These are phyloP conservation scores for Zaprionus davidi DNA, from an alignment of 1,140 invertebrate genomes.

Conservation along the genomic window DNA sequence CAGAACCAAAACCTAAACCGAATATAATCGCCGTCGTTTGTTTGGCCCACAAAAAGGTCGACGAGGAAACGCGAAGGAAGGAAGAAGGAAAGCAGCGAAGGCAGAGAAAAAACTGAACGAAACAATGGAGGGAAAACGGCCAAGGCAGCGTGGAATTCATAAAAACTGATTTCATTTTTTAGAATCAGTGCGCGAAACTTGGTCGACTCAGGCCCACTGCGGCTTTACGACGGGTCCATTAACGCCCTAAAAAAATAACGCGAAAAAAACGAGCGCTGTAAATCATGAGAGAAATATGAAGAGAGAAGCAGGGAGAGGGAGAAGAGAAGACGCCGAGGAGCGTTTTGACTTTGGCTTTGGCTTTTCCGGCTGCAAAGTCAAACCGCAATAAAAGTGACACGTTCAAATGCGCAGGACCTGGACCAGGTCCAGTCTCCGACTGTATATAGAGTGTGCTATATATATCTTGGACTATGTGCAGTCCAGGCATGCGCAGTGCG, in stretches of 20 bases:
- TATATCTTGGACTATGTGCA: not conserved
- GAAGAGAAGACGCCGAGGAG: not conserved
- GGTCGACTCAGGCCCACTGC: constrained; percentile 49
- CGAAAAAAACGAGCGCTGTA: constrained; percentile 78
- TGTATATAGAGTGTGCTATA: constrained; percentile 6
- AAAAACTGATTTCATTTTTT: constrained; percentile 84
- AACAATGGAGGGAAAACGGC: constrained; percentile 30
- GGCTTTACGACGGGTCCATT: constrained; percentile 75
- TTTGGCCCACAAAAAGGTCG: constrained; percentile 58
- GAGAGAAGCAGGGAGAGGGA: not conserved
- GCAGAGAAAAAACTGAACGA: constrained; percentile 29
- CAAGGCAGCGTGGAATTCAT: constrained; percentile 54
- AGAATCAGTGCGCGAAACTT: constrained; percentile 81
- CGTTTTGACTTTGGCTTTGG: not conserved
- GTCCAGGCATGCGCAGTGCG: constrained; percentile 27
- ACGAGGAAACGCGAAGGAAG: constrained; percentile 23
- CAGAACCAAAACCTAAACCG: constrained; percentile 65
- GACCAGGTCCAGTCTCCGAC: not conserved
- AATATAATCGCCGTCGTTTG: constrained; percentile 66
- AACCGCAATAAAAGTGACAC: constrained; percentile 84
- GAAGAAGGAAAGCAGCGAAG: constrained; percentile 22
- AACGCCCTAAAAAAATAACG: constrained; percentile 80
- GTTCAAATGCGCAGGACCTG: constrained; percentile 63
- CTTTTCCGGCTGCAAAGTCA: constrained; percentile 67
- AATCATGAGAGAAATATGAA: constrained; percentile 57